These are phyloP conservation scores for Catocala fraxini DNA, from an alignment of 2,888 invertebrate genomes.

Conservation along the genomic window DNA sequence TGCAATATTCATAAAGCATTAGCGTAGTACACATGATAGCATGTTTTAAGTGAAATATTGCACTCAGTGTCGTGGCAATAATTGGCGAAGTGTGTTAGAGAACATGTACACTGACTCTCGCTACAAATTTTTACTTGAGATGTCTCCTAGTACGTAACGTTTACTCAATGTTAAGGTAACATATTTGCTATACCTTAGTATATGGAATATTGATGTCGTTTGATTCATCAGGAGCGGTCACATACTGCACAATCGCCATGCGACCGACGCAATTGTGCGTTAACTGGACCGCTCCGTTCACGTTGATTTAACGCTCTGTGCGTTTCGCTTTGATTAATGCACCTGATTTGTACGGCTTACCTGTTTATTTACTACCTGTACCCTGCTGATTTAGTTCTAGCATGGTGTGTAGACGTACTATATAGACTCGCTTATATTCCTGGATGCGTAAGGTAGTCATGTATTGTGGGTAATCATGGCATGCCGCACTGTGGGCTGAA, in stretches of 20 bases:
- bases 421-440: neutral
- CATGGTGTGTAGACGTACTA: neutral
- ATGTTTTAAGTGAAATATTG: no score
- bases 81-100: no score
- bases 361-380: constrained; percentile 27
- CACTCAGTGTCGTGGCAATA: no score
- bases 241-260: constrained; percentile 5
- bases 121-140: no score
- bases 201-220: constrained; percentile 51
- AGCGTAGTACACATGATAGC: no score
- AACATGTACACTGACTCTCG: no score
- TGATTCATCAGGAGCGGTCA: constrained; percentile 60
- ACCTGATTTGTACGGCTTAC: constrained; percentile 31
- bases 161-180: no score
- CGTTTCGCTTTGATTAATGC: constrained; percentile 38
- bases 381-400: neutral
- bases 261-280: constrained; percentile 59
- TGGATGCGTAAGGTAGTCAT: no score
- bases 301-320: constrained; percentile 30
- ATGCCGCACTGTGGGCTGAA: no score
- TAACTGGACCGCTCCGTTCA: constrained; percentile 30
- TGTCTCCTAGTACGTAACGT: no score
- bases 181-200: neutral
- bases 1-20: no score
- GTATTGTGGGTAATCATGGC: no score